phyloP scores from a whole-genome alignment of 2,888 invertebrate genomes.

The Platycheirus albimanus region DNA sequence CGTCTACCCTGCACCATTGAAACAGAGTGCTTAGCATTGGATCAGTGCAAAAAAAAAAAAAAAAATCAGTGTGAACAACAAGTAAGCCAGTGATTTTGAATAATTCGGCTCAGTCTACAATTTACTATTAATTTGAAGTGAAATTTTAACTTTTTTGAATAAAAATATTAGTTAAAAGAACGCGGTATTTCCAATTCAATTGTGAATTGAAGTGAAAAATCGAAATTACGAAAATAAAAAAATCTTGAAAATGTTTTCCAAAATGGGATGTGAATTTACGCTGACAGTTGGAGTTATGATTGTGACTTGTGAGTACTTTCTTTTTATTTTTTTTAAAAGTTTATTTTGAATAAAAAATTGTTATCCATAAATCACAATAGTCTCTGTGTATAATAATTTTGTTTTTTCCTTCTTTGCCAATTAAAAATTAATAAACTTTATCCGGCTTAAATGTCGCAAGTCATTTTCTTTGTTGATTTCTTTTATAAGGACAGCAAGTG shows the following conservation, averaged over 20 bases:
- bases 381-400: too few species aligned
- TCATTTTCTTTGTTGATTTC: background rate
- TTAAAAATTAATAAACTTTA: background rate
- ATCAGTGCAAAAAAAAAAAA: too few species aligned
- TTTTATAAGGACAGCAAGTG: background rate
- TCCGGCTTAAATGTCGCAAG: background rate
- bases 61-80: slow-evolving; percentile 22
- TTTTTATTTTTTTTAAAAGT: background rate
- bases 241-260: slow-evolving; percentile 24
- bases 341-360: too few species aligned
- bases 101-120: background rate
- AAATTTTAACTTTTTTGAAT: background rate
- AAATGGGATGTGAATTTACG: slow-evolving; percentile 4
- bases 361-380: slow-evolving; percentile 3
- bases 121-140: background rate
- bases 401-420: background rate
- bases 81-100: slow-evolving; percentile 18
- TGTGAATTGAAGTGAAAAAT: slow-evolving; percentile 2
- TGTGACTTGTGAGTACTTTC: slow-evolving; percentile 50
- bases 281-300: slow-evolving; percentile 22
- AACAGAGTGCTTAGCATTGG: slow-evolving; percentile 39
- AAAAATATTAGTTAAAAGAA: background rate
- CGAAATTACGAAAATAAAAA: too few species aligned
- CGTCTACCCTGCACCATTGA: background rate
- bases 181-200: background rate